Percentiles rank a stretch among this genome's conserved stretches.
phyloP scores from a whole-genome alignment of 2,797 vertebrate species.

The Eptatretus atami region DNA sequence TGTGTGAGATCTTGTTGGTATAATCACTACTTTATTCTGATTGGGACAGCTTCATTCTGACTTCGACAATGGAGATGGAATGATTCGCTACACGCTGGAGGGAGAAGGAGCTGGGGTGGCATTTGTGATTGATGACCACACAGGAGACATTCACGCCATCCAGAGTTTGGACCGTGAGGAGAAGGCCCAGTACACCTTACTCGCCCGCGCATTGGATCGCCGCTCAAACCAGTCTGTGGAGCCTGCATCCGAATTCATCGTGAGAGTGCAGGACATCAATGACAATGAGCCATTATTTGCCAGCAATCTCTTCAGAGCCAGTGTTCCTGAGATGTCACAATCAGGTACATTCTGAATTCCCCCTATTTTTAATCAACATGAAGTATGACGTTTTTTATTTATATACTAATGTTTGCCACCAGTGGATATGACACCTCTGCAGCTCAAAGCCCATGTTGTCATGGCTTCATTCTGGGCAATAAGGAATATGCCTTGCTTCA shows the following conservation, averaged over 20 bases:
- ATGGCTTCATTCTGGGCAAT: too few species aligned
- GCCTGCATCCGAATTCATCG: slow-evolving; percentile 57
- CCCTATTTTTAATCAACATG: too few species aligned
- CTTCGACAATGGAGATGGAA: slow-evolving; percentile 44
- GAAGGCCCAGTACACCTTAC: slow-evolving; percentile 48
- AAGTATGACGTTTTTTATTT: too few species aligned
- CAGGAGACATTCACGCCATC: slow-evolving; percentile 60
- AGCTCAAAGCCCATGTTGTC: too few species aligned
- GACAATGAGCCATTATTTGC: slow-evolving; percentile 57
- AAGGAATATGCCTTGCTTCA: too few species aligned
- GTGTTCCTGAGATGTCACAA: slow-evolving; percentile 53
- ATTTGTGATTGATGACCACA: slow-evolving; percentile 61
- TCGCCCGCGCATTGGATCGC: slow-evolving; percentile 46
- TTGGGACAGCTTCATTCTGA: slow-evolving; percentile 29
- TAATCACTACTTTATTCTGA: neutral
- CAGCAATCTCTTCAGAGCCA: slow-evolving; percentile 40
- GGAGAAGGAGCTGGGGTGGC: slow-evolving; percentile 55
- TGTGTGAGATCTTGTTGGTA: too few species aligned
- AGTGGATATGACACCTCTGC: too few species aligned
- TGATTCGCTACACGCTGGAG: slow-evolving; percentile 41
- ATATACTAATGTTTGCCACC: too few species aligned
- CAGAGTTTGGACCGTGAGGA: slow-evolving; percentile 60
- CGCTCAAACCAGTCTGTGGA: slow-evolving; percentile 47
- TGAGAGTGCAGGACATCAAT: slow-evolving; percentile 64
- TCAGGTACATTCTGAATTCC: slow-evolving; percentile 24